Conservation (phyloP, 2,797 vertebrate species). For the Gobio occitaniae region DNA sequence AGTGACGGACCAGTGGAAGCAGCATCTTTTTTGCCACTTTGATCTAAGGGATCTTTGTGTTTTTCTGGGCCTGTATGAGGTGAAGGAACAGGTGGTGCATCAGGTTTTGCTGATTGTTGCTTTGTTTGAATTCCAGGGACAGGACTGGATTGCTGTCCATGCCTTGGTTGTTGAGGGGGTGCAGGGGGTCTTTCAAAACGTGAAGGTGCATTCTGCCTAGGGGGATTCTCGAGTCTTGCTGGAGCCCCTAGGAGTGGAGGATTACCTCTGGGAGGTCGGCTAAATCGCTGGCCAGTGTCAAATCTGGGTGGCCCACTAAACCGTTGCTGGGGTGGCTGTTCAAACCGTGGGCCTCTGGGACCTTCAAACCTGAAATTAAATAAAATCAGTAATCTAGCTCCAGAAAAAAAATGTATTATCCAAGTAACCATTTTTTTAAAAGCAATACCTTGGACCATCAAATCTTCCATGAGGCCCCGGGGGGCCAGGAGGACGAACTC, state of each 20-base stretch:
- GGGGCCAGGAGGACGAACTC: slow-evolving; percentile 71
- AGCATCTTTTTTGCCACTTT: slow-evolving; percentile 24
- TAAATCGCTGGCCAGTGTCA: slow-evolving; percentile 73
- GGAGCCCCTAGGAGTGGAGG: slow-evolving; percentile 49
- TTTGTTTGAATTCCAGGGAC: slow-evolving; percentile 52
- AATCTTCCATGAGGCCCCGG: slow-evolving; percentile 79
- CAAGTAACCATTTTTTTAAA: background rate
- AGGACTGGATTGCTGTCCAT: slow-evolving; percentile 47
- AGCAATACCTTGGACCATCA: slow-evolving; percentile 73
- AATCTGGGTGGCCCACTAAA: slow-evolving; percentile 79
- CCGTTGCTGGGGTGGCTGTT: slow-evolving; percentile 73
- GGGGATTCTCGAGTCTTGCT: slow-evolving; percentile 68
- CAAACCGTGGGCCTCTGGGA: slow-evolving; percentile 82
- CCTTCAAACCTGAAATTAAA: slow-evolving; percentile 84
- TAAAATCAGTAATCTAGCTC: background rate
- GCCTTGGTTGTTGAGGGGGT: slow-evolving; percentile 25
- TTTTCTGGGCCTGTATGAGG: slow-evolving; percentile 47
- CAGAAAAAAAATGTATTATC: background rate
- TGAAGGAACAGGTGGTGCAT: slow-evolving; percentile 49
- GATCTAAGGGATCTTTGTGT: slow-evolving; percentile 55
- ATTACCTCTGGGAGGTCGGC: slow-evolving; percentile 60
- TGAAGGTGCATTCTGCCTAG: slow-evolving; percentile 58
- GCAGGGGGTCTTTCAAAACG: slow-evolving; percentile 69
- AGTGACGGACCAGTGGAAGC: slow-evolving; percentile 63
- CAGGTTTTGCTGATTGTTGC: slow-evolving; percentile 44